A percentile compares a stretch with the other conserved stretches of the same genome.
Evolutionary conservation across 2,113 vertebrate species (phyloP).

Genomic region (Eulacestoma nigropectus): DNA sequence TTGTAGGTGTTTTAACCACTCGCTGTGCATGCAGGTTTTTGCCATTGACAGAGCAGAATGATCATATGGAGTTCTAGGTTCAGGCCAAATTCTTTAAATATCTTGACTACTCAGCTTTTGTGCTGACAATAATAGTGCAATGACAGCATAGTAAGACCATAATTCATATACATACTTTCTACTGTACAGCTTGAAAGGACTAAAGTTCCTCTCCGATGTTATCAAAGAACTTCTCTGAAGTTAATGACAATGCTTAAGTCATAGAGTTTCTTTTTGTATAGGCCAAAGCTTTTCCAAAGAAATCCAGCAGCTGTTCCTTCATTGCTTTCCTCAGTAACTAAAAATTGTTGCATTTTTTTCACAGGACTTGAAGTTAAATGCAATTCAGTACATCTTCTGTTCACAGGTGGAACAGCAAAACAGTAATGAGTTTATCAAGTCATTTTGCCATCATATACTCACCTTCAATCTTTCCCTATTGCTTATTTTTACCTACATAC

Average conservation of each 20-base stretch:
- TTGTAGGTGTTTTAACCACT: neutral
- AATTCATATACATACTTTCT: neutral
- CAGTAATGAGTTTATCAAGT: neutral
- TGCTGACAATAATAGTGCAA: neutral
- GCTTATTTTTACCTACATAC: neutral
- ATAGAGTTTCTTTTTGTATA: neutral
- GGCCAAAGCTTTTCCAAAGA: neutral
- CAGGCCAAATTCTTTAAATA: neutral
- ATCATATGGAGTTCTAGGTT: neutral
- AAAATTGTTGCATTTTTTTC: neutral
- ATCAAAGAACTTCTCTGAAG: conserved; percentile 15
- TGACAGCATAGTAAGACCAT: neutral
- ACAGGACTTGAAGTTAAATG: neutral
- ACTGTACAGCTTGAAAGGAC: neutral
- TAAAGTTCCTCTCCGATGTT: neutral
- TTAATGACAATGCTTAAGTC: neutral
- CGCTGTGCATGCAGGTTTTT: neutral
- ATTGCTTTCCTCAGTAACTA: neutral
- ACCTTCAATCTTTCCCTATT: neutral
- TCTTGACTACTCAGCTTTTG: neutral
- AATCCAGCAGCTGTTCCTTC: neutral
- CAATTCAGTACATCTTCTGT: neutral
- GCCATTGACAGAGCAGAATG: neutral
- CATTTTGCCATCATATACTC: neutral
- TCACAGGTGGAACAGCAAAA: neutral